Percentiles rank a stretch among this genome's conserved stretches.
Conservation (phyloP, 2,888 invertebrate genomes). For the Hyposoter didymator region DNA sequence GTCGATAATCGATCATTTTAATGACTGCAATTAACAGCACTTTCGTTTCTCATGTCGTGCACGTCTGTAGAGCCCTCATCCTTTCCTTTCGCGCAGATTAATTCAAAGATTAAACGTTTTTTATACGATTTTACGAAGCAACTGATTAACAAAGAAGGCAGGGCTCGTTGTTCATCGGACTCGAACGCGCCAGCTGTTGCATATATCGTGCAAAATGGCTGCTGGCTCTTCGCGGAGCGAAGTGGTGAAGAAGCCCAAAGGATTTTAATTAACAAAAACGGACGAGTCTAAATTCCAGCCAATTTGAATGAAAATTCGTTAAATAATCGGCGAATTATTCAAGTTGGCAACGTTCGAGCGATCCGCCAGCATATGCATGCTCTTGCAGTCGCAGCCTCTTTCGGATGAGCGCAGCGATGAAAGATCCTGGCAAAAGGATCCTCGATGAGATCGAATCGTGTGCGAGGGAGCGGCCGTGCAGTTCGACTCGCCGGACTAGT, state of each 20-base stretch:
- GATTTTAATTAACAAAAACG: background rate
- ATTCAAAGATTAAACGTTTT: slow-evolving; percentile 57
- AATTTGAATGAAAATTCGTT: background rate
- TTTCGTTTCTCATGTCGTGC: slow-evolving; percentile 41
- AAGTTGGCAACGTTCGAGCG: background rate
- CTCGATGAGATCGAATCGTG: slow-evolving; percentile 59
- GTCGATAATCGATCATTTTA: slow-evolving; percentile 38
- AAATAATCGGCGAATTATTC: background rate
- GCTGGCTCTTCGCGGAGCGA: background rate
- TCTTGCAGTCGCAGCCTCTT: slow-evolving; percentile 11
- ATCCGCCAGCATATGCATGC: background rate
- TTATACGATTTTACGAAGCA: slow-evolving; percentile 29
- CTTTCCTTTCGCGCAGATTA: slow-evolving; percentile 50
- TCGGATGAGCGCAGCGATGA: slow-evolving; percentile 24
- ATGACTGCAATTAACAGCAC: slow-evolving; percentile 52
- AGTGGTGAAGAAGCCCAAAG: background rate
- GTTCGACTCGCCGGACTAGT: slow-evolving; percentile 81
- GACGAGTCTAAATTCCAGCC: background rate
- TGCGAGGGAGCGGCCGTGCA: slow-evolving; percentile 69
- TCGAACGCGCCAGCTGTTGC: background rate
- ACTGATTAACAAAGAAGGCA: slow-evolving; percentile 36
- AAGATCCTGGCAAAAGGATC: slow-evolving; percentile 50
- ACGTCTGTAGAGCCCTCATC: background rate
- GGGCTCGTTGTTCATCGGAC: background rate
- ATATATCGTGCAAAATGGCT: slow-evolving; percentile 15